Evolutionary conservation across 2,113 vertebrate genomes (phyloP).

Genomic region (Polypterus senegalus): DNA sequence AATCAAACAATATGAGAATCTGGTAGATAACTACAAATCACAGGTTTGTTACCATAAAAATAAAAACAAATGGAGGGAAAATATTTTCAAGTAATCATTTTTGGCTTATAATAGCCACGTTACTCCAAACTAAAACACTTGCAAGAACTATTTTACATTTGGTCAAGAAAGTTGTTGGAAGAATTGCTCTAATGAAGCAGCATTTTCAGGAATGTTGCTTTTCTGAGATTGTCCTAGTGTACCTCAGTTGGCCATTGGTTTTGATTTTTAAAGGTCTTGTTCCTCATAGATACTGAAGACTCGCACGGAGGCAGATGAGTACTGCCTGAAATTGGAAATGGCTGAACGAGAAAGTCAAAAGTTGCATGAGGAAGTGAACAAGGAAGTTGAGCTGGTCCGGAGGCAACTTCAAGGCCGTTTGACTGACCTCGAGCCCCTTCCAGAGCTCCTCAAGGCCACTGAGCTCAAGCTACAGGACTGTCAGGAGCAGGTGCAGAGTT

Average conservation of each 20-base stretch:
- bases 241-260: too few species aligned
- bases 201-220: too few species aligned
- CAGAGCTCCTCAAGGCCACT: slow-evolving; percentile 57
- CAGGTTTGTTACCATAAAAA: slow-evolving; percentile 45
- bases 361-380: slow-evolving; percentile 54
- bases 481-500: slow-evolving; percentile 57
- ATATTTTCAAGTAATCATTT: too few species aligned
- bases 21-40: slow-evolving; percentile 72
- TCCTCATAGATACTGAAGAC: slow-evolving; percentile 58
- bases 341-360: slow-evolving; percentile 55
- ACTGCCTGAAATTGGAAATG: slow-evolving; percentile 52
- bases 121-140: too few species aligned
- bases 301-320: slow-evolving; percentile 61
- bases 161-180: too few species aligned
- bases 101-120: too few species aligned
- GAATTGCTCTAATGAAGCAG: too few species aligned
- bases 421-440: slow-evolving; percentile 69
- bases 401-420: slow-evolving; percentile 57
- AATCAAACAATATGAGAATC: slow-evolving; percentile 64
- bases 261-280: too few species aligned
- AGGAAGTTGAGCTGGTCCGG: slow-evolving; percentile 59
- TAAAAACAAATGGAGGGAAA: too few species aligned
- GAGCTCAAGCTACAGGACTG: slow-evolving; percentile 67
- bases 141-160: too few species aligned
- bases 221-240: too few species aligned